Percentiles rank a stretch among this genome's conserved stretches.
Conservation (phyloP, 2,888 invertebrate species). For the Euproctis similis region DNA sequence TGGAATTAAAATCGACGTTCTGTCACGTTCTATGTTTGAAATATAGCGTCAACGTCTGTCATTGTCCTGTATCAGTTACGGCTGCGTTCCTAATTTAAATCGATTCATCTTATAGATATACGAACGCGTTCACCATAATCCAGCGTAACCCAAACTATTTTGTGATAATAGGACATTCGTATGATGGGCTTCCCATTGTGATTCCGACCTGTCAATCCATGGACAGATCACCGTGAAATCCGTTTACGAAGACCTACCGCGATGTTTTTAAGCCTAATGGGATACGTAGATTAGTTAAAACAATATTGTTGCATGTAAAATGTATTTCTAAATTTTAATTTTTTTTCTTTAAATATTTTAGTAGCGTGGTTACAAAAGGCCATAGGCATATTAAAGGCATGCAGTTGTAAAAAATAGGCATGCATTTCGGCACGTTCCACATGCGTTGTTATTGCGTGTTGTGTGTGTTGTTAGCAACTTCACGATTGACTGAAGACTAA, state of each 20-base stretch:
- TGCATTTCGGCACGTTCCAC: too few relatives aligned
- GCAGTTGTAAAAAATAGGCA: too few relatives aligned
- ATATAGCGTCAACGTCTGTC: slow-evolving; percentile 16
- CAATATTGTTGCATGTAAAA: slow-evolving; percentile 5
- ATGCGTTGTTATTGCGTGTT: too few relatives aligned
- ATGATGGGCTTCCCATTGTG: slow-evolving; percentile 39
- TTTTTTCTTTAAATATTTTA: too few relatives aligned
- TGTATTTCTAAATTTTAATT: too few relatives aligned
- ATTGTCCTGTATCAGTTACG: slow-evolving; percentile 23
- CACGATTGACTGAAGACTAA: too few relatives aligned
- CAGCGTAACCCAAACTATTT: slow-evolving; percentile 57
- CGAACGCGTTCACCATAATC: slow-evolving; percentile 40
- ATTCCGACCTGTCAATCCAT: slow-evolving; percentile 45
- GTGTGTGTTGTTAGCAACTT: too few relatives aligned
- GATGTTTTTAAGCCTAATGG: slow-evolving; percentile 21
- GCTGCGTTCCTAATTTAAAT: slow-evolving; percentile 38
- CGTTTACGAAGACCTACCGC: slow-evolving; percentile 49
- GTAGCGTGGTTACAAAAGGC: too few relatives aligned
- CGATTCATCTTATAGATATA: slow-evolving; percentile 54
- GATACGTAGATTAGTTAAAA: slow-evolving; percentile 20
- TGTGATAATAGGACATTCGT: slow-evolving; percentile 53
- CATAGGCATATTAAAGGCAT: too few relatives aligned
- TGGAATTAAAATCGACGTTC: slow-evolving; percentile 3
- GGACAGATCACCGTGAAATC: slow-evolving; percentile 48
- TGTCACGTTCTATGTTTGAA: slow-evolving; percentile 5